Conservation (phyloP, 2,797 vertebrate species). For the Lemur catta region DNA sequence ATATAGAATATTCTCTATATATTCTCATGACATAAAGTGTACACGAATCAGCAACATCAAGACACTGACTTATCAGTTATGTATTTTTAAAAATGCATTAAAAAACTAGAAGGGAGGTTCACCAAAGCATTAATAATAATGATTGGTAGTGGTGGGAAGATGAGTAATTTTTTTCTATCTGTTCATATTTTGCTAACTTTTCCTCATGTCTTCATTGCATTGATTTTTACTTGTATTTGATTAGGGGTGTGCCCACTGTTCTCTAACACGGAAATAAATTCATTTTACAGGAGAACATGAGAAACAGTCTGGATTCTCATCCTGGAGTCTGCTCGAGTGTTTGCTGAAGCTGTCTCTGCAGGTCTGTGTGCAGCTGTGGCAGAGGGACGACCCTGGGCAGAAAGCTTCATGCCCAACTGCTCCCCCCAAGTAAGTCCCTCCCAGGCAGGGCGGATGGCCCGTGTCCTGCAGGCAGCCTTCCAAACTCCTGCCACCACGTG, state of each 20-base stretch:
- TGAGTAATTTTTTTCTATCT: not conserved
- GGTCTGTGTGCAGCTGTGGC: not conserved
- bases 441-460: too few species aligned
- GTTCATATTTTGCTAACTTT: not conserved
- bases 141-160: not conserved
- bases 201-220: not conserved
- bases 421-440: not conserved
- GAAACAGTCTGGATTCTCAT: not conserved
- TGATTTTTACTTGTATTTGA: slow-evolving; percentile 13
- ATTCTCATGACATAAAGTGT: not conserved
- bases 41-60: not conserved
- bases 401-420: not conserved
- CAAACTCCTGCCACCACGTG: not conserved
- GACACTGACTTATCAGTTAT: not conserved
- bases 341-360: not conserved
- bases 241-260: not conserved
- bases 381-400: not conserved
- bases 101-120: slow-evolving; percentile 2
- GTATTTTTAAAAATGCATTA: not conserved
- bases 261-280: not conserved
- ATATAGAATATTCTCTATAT: not conserved
- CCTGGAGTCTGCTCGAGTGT: not conserved
- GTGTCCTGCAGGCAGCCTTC: not conserved
- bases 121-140: not conserved
- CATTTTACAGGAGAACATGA: not conserved